Base-by-base conservation (phyloP, 2,113 vertebrate genomes). In the Gnathonemus longibarbis region DNA sequence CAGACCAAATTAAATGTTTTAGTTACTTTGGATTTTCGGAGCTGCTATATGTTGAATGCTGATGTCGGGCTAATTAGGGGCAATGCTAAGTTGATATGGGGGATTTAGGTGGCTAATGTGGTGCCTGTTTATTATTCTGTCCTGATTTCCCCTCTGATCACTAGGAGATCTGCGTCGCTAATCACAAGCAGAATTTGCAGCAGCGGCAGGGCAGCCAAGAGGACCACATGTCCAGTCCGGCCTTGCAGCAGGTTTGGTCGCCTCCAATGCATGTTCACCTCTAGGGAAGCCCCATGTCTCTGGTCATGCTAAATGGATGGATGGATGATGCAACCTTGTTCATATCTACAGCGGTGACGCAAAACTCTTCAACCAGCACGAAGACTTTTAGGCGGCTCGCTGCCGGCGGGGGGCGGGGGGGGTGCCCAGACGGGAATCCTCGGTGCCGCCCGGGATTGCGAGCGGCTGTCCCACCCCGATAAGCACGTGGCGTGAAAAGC, bases 161-260 rank as follows among this genome's bases (percentile, higher is more conserved):
- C 62, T 86, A 99, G 98, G 98, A 99, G 94, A 97, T 99, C 91
- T 99, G 98, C 92, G 96, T 99, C 0, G 95, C 96, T 94, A 99
- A 97, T 92, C 98, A 98, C 96, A 96, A 96, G 89, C 97, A 99
- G 95, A 99, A 98, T 94, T 94, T 96, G 24, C 96, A 97, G 24
- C 96, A 98, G 77, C 97, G 86, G 84, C 95, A 95, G 90, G 96
- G 93, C 70, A 91, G 92, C 66, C 94, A 95, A 46, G 95, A 93
- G 27, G 94, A 96, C 84, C 93, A 94, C 91, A 93, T 91, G 89
- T 93, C 90, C n/a, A 95, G 96, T 89, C 96, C 96, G 84, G 88
- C 93, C 88, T 92, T 94, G 89, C 95, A 96, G 7, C 94, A 96
- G 93, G 97, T 98, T 91, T 93, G 93, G 92, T 80, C 9, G 4